These are phyloP conservation scores for Dyspetes luteomarginatus DNA, from an alignment of 2,888 invertebrate genomes.

Conservation along the genomic window DNA sequence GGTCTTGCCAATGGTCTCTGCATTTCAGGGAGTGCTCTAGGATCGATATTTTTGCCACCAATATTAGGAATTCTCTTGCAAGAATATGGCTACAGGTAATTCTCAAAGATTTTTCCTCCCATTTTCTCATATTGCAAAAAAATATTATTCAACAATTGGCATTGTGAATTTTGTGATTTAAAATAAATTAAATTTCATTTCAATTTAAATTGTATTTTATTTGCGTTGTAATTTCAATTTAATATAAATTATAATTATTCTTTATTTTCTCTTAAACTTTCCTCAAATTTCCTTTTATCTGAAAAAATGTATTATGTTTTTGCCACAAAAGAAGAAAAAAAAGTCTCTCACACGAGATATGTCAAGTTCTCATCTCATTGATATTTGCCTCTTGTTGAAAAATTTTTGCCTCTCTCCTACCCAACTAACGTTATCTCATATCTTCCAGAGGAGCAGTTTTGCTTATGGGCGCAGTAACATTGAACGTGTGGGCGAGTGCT, in stretches of 20 bases:
- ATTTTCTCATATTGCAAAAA: too few species aligned
- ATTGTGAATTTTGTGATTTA: too few species aligned
- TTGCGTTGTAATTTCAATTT: too few species aligned
- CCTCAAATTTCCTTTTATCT: too few species aligned
- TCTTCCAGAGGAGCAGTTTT: constrained; percentile 90
- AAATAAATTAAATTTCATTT: too few species aligned
- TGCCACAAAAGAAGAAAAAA: too few species aligned
- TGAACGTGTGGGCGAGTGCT: constrained; percentile 94
- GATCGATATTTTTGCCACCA: constrained; percentile 93
- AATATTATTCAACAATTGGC: too few species aligned
- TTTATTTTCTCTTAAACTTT: too few species aligned
- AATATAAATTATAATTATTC: too few species aligned
- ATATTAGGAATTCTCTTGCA: constrained; percentile 89
- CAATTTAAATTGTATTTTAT: too few species aligned
- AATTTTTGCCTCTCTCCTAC: not conserved
- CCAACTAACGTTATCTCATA: not conserved
- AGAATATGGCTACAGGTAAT: constrained; percentile 90
- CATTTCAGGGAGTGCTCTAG: constrained; percentile 94
- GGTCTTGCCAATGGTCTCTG: constrained; percentile 95
- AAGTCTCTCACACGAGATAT: too few species aligned
- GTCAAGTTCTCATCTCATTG: not conserved
- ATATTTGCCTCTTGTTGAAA: not conserved
- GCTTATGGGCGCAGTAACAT: constrained; percentile 91
- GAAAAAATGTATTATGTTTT: too few species aligned
- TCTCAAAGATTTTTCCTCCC: not conserved